Evolutionary conservation across 1,140 invertebrate genomes (phyloP).

Genomic region (Tachypleus tridentatus): DNA sequence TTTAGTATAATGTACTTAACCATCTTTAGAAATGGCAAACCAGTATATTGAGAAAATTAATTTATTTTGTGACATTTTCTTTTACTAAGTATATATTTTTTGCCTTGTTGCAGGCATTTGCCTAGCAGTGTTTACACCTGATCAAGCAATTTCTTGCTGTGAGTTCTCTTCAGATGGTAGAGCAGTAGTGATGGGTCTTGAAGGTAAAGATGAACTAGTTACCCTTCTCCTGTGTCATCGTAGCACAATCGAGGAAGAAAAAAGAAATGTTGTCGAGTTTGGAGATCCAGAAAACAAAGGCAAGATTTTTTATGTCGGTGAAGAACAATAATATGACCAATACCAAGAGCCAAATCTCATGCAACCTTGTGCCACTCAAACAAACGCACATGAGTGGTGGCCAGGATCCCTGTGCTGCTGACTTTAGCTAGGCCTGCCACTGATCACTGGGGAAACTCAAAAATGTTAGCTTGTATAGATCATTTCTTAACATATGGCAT

Average conservation of each 20-base stretch:
- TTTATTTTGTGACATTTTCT: not conserved
- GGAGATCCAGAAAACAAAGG: slow-evolving; percentile 31
- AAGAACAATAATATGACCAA: slow-evolving; percentile 14
- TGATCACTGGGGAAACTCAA: no score
- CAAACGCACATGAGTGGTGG: no score
- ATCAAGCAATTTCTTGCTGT: slow-evolving; percentile 56
- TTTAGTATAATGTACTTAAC: no score
- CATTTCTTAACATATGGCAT: no score
- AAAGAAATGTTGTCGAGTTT: slow-evolving; percentile 25
- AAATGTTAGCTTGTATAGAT: no score
- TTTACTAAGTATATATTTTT: slow-evolving; percentile 11
- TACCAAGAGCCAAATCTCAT: no score
- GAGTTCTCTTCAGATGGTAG: slow-evolving; percentile 57
- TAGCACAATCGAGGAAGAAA: slow-evolving; percentile 20
- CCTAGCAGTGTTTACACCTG: slow-evolving; percentile 62
- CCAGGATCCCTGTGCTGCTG: no score
- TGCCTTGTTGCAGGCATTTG: slow-evolving; percentile 46
- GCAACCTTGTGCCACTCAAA: no score
- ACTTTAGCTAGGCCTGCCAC: no score
- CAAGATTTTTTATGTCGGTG: slow-evolving; percentile 31
- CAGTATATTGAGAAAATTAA: not conserved
- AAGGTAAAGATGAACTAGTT: slow-evolving; percentile 39
- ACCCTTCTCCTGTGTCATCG: slow-evolving; percentile 41
- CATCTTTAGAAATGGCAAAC: no score
- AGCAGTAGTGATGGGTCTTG: slow-evolving; percentile 50